phyloP scores from a whole-genome alignment of 2,113 vertebrate species.

The Dryoscopus gambensis region DNA sequence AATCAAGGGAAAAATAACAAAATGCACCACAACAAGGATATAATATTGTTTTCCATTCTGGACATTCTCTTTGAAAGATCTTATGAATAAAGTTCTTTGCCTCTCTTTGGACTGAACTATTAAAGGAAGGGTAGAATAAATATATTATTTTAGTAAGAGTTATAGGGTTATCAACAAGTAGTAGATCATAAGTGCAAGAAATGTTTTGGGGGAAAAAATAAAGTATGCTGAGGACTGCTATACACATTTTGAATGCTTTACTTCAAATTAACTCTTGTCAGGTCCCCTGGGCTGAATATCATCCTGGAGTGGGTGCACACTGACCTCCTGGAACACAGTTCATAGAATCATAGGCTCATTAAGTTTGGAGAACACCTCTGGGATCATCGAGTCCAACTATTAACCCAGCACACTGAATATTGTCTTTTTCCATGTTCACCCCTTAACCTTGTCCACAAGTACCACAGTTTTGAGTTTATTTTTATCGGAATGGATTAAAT shows the following conservation, averaged over 20 bases:
- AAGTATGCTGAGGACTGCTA: neutral
- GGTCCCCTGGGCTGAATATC: neutral
- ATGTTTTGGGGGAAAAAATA: neutral
- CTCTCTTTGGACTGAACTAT: neutral
- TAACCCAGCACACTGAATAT: neutral
- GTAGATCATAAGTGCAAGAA: neutral
- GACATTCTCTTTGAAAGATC: neutral
- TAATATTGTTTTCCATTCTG: neutral
- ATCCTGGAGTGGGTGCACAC: neutral
- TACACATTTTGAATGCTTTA: neutral
- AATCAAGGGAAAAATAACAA: too few relatives aligned
- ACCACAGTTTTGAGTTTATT: neutral
- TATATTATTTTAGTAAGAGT: neutral
- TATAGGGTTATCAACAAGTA: neutral
- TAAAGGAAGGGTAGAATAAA: neutral
- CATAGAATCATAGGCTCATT: neutral
- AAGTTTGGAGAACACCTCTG: neutral
- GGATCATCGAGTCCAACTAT: fast-evolving
- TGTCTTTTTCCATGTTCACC: neutral
- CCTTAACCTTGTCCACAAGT: neutral
- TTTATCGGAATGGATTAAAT: neutral
- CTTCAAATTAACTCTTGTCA: neutral
- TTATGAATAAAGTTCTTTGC: neutral
- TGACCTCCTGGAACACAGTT: neutral
- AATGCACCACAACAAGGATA: too few relatives aligned